phyloP scores from a whole-genome alignment of 2,113 vertebrate genomes.

The Piliocolobus tephrosceles region DNA sequence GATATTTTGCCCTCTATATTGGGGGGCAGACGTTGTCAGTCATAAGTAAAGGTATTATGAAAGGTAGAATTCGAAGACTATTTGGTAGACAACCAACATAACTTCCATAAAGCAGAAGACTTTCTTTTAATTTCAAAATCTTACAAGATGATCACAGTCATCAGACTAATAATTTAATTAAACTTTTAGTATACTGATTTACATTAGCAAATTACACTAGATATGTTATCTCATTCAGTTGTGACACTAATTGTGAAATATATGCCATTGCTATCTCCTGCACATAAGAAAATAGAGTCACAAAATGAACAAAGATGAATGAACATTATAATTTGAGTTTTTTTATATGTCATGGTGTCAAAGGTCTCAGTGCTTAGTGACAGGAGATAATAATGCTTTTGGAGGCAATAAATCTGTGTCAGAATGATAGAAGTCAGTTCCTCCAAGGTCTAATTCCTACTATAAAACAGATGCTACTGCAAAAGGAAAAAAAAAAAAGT shows the following conservation, averaged over 20 bases:
- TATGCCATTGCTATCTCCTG: background rate
- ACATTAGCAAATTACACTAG: background rate
- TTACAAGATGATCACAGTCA: background rate
- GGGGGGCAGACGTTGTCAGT: background rate
- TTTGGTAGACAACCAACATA: background rate
- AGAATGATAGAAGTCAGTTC: background rate
- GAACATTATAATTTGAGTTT: background rate
- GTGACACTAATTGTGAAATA: background rate
- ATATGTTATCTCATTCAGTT: background rate
- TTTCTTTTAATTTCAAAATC: background rate
- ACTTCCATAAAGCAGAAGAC: background rate
- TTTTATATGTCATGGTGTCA: background rate
- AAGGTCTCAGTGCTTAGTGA: background rate
- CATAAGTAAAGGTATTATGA: background rate
- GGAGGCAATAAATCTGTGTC: background rate
- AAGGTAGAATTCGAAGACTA: background rate
- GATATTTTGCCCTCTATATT: no score
- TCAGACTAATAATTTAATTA: background rate
- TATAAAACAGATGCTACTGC: background rate
- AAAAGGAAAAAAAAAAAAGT: background rate
- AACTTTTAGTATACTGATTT: background rate
- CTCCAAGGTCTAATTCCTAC: background rate
- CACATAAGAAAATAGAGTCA: background rate
- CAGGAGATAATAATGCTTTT: background rate
- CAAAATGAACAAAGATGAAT: background rate